A percentile compares a stretch with the other conserved stretches of the same genome.
Evolutionary conservation across 2,888 invertebrate species (phyloP).

Genomic region (Melieria omissa): DNA sequence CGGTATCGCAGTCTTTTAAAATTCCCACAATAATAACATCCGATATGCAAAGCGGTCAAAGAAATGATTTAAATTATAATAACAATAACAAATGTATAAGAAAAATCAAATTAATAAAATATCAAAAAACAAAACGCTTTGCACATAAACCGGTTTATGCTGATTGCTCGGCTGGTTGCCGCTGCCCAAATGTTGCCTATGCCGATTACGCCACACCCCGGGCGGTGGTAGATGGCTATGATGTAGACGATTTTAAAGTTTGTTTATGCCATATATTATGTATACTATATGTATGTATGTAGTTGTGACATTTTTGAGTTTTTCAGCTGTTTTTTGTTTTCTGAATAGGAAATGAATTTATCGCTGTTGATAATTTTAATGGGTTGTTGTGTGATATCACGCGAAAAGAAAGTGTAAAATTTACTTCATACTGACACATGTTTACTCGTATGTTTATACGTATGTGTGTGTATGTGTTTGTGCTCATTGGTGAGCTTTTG

Average conservation of each 20-base stretch:
- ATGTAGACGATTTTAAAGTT: not conserved
- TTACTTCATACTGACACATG: not conserved
- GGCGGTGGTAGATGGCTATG: not conserved
- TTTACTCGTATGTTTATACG: not conserved
- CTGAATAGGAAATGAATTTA: slow-evolving; percentile 2
- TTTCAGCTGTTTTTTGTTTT: not conserved
- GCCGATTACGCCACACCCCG: not conserved
- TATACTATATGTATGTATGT: no score
- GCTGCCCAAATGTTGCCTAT: slow-evolving; percentile 2
- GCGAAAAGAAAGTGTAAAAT: slow-evolving; percentile 24
- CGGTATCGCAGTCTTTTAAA: no score
- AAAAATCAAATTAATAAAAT: no score
- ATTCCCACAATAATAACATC: no score
- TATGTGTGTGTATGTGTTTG: not conserved
- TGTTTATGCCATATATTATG: not conserved
- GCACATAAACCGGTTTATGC: not conserved
- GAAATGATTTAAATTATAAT: no score
- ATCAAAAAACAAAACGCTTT: not conserved
- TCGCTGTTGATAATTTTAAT: not conserved
- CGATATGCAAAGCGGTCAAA: no score
- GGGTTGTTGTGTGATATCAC: not conserved
- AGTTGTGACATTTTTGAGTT: not conserved
- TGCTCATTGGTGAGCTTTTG: not conserved
- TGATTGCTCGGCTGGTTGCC: not conserved
- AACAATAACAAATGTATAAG: no score